These are phyloP conservation scores for Agriopis aurantiaria DNA, from an alignment of 2,888 invertebrate genomes.

Conservation along the genomic window DNA sequence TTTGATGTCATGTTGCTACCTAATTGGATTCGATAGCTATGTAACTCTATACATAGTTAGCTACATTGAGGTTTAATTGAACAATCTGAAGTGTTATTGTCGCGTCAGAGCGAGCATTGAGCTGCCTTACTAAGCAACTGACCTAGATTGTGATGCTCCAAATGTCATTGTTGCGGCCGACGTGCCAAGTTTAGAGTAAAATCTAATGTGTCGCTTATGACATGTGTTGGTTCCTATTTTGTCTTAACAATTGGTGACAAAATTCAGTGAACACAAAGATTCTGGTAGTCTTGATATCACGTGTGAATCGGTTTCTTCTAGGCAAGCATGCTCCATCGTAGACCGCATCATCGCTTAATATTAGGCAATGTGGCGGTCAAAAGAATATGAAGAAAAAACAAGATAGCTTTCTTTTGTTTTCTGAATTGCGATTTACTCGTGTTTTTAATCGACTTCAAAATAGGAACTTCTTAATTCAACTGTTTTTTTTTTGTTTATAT, in stretches of 20 bases:
- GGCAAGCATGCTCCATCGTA: too few relatives aligned
- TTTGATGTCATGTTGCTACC: background rate
- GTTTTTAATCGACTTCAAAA: too few relatives aligned
- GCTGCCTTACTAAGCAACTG: slow-evolving; percentile 78
- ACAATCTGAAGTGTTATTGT: slow-evolving; percentile 47
- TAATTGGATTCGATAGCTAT: background rate
- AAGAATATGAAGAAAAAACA: too few relatives aligned
- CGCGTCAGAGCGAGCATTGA: slow-evolving; percentile 35
- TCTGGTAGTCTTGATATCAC: too few relatives aligned
- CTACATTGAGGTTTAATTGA: slow-evolving; percentile 49
- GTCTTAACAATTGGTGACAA: background rate
- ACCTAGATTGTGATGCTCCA: slow-evolving; percentile 78
- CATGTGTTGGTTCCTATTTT: background rate
- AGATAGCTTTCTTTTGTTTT: too few relatives aligned
- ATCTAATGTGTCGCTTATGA: slow-evolving; percentile 45
- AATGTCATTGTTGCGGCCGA: slow-evolving; percentile 70
- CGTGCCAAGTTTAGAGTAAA: slow-evolving; percentile 69
- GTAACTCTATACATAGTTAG: slow-evolving; percentile 31
- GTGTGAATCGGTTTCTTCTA: too few relatives aligned
- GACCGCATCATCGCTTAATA: too few relatives aligned
- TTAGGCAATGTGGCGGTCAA: too few relatives aligned
- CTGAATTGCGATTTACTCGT: too few relatives aligned
- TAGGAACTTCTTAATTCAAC: too few relatives aligned
- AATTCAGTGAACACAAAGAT: too few relatives aligned
- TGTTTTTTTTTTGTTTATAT: too few relatives aligned